Evolutionary conservation across 2,113 vertebrate species (phyloP).

Genomic region (Marmota monax): DNA sequence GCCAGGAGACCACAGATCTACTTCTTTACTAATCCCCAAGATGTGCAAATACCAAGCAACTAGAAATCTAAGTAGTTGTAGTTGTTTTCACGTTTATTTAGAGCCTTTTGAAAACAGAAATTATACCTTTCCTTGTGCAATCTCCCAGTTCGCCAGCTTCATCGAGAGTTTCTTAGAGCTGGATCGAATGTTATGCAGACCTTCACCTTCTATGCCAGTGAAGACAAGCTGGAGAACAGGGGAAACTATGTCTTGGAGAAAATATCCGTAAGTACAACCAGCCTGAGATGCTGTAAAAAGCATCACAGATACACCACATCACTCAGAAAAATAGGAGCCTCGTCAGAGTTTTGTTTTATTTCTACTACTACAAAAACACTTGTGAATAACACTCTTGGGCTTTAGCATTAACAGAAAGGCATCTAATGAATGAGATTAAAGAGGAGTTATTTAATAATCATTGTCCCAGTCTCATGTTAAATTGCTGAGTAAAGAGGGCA

Average conservation of each 20-base stretch:
- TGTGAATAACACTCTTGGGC: neutral
- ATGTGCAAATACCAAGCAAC: neutral
- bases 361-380: neutral
- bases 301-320: neutral
- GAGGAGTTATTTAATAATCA: neutral
- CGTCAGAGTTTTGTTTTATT: neutral
- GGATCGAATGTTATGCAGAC: constrained; percentile 97
- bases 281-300: neutral
- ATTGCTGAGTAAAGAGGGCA: neutral
- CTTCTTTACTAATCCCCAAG: neutral
- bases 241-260: constrained; percentile 92
- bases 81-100: neutral
- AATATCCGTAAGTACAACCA: constrained; percentile 91
- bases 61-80: neutral
- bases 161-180: constrained; percentile 96
- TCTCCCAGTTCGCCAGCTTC: constrained; percentile 95
- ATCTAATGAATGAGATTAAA: neutral
- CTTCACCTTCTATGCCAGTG: constrained; percentile 98
- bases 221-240: constrained; percentile 98
- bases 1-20: neutral
- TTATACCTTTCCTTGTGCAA: neutral
- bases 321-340: neutral
- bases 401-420: constrained; percentile 2
- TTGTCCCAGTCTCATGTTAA: neutral
- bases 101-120: neutral